A percentile compares a stretch with the other conserved stretches of the same genome.
Evolutionary conservation across 2,797 vertebrate genomes (phyloP).

Genomic region (Gouania willdenowi): DNA sequence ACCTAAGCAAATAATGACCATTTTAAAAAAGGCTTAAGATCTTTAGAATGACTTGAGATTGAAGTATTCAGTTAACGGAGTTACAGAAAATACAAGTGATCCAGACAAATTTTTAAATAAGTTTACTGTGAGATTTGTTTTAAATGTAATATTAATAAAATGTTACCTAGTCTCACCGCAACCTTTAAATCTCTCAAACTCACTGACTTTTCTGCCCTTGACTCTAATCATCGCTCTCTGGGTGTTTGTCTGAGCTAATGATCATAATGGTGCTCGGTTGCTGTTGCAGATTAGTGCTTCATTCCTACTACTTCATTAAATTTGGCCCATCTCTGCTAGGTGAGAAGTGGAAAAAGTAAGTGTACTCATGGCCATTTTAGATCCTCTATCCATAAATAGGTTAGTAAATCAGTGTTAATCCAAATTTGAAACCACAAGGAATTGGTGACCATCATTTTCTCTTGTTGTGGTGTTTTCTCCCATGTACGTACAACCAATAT

Average conservation of each 20-base stretch:
- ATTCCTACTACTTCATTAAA: slow-evolving; percentile 69
- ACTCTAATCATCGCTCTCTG: slow-evolving; percentile 63
- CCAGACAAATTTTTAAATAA: no score
- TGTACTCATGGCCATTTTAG: slow-evolving; percentile 51
- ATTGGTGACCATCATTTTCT: slow-evolving; percentile 33
- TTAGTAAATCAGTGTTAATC: slow-evolving; percentile 57
- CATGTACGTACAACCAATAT: not conserved
- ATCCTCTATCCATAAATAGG: slow-evolving; percentile 25
- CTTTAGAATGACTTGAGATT: slow-evolving; percentile 1
- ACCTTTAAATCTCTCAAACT: slow-evolving; percentile 52
- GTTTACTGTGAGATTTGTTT: slow-evolving; percentile 22
- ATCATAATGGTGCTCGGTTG: slow-evolving; percentile 69
- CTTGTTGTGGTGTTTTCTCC: slow-evolving; percentile 18
- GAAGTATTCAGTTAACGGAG: slow-evolving; percentile 1
- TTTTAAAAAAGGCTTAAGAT: not conserved
- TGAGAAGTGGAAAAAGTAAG: slow-evolving; percentile 62
- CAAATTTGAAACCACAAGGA: slow-evolving; percentile 47
- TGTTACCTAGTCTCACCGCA: slow-evolving; percentile 49
- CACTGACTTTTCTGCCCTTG: slow-evolving; percentile 65
- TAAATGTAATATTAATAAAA: slow-evolving; percentile 40
- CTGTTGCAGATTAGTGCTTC: slow-evolving; percentile 62
- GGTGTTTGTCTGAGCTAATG: slow-evolving; percentile 60
- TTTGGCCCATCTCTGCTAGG: slow-evolving; percentile 63
- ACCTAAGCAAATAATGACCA: no score
- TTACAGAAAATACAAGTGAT: no score